A percentile compares a stretch with the other conserved stretches of the same genome.
Evolutionary conservation across 2,113 vertebrate species (phyloP).

Genomic region (Agapornis roseicollis): DNA sequence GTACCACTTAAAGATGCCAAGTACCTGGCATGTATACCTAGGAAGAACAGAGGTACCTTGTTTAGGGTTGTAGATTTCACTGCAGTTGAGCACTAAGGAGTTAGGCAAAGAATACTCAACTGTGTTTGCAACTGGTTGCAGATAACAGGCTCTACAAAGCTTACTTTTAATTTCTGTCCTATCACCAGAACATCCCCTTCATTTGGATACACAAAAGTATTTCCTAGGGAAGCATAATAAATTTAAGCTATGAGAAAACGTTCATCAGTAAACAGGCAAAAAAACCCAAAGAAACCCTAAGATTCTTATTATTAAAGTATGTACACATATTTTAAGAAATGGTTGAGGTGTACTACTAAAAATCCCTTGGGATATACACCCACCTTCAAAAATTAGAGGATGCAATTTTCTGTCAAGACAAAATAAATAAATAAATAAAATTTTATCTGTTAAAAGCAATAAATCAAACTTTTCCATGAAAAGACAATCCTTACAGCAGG

Average conservation of each 20-base stretch:
- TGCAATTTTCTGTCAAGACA: not conserved
- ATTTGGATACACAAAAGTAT: not conserved
- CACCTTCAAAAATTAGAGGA: not conserved
- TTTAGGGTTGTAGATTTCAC: not conserved
- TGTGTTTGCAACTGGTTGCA: not conserved
- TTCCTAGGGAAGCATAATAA: not conserved
- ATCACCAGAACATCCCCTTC: not conserved
- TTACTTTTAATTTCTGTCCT: not conserved
- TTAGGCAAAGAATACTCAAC: not conserved
- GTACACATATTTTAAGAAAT: not conserved
- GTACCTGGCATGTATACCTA: not conserved
- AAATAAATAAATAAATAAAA: not conserved
- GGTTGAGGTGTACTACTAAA: not conserved
- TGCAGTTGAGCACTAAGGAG: not conserved
- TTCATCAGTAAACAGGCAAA: not conserved
- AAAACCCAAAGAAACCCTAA: not conserved
- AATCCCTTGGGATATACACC: not conserved
- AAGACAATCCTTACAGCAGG: not conserved
- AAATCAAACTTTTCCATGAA: not conserved
- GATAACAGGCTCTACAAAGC: not conserved
- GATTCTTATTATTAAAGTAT: not conserved
- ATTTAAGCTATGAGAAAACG: not conserved
- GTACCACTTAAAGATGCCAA: not conserved
- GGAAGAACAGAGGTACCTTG: not conserved
- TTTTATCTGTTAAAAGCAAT: not conserved